Evolutionary conservation across 2,113 vertebrate genomes (phyloP), one percentile per base, ranked within the genome.

Genomic region (Phalacrocorax aristotelis): DNA sequence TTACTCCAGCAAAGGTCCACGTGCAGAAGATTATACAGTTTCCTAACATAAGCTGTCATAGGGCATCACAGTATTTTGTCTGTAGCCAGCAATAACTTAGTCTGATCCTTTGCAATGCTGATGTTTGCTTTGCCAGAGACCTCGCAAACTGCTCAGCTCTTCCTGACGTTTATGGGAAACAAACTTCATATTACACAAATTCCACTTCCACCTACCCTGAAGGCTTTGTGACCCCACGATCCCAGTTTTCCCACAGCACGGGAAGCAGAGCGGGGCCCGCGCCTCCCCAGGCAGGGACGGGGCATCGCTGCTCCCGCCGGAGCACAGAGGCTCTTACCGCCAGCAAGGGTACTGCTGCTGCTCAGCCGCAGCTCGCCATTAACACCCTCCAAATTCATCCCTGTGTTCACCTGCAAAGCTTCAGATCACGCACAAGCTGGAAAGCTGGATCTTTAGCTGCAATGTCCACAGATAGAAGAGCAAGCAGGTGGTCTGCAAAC

Each of bases 211-310:
- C 14, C 32, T 29, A 8, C 83, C 34, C 22, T 3, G 62, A 26
- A 58, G 23, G 18, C 13, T 68, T 57, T 11, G 55, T 5, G 29
- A 21, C 15, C n/a, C 23, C 66, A 18, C 1, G 0, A 32, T 3
- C 10, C 17, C 9, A 6, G 6, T 4, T 23, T 38, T 29, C 29
- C 15, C 17, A 11, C n/a, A 19, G 14, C 27, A 22, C 1, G 0
- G 30, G 58, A n/a, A n/a, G 52, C 46, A 6, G 34, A 34, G 46
- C 0, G 7, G 19, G 20, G 5, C 18, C 29, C 2, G 4, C 2
- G 2, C 26, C 27, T 36, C 34, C 15, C 36, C 44, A 9, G 34
- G 36, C 22, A 25, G 42, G n/a, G 19, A 15, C 26, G 4, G 2
- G 25, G 26, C 74, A 69, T 3, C 46, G 10, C 27, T 10, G 8